phyloP scores from a whole-genome alignment of 2,797 vertebrate genomes.

The Sphenodon punctatus region DNA sequence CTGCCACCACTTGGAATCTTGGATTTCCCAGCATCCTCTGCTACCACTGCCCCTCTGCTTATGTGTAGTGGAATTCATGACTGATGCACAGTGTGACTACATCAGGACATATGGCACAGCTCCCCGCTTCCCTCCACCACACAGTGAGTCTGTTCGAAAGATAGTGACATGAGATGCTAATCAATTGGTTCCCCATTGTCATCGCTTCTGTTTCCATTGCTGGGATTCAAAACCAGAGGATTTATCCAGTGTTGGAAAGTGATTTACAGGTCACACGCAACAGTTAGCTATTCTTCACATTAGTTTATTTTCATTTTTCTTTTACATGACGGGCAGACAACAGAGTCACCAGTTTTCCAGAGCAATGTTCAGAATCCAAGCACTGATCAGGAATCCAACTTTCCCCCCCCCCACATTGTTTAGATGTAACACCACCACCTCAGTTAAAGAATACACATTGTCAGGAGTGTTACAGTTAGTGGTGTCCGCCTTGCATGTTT shows the following conservation, averaged over 20 bases:
- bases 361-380: background rate
- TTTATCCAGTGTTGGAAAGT: background rate
- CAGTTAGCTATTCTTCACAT: background rate
- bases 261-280: background rate
- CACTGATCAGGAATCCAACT: background rate
- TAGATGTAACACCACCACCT: background rate
- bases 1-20: no score
- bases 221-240: background rate
- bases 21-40: no score
- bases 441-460: background rate
- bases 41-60: no score
- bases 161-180: background rate
- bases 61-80: no score
- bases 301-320: conserved; percentile 63
- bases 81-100: no score
- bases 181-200: rapidly evolving
- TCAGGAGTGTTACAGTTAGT: conserved; percentile 13
- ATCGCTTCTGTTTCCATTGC: background rate
- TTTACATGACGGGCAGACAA: conserved; percentile 55
- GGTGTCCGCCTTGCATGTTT: background rate
- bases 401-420: background rate
- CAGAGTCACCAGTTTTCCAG: conserved; percentile 27
- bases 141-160: no score
- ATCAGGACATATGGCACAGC: no score
- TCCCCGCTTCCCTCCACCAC: no score